A percentile compares a stretch with the other conserved stretches of the same genome.
Conservation (phyloP, 2,113 vertebrate species). For the Nesoenas mayeri region DNA sequence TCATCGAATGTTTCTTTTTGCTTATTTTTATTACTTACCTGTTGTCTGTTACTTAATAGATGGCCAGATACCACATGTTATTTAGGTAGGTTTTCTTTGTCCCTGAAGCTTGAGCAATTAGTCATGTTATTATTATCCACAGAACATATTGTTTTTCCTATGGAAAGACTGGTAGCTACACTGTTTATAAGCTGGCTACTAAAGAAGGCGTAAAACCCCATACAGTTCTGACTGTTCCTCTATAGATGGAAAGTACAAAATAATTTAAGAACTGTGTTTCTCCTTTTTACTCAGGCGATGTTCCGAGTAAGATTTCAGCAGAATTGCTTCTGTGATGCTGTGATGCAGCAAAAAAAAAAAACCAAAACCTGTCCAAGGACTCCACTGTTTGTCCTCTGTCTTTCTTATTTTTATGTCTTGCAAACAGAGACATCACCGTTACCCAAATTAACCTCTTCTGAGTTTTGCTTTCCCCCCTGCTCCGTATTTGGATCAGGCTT, state of each 20-base stretch:
- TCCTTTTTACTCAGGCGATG: constrained; percentile 67
- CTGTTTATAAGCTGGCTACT: constrained; percentile 57
- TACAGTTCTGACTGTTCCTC: constrained; percentile 70
- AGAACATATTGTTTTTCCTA: constrained; percentile 47
- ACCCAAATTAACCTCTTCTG: constrained; percentile 47
- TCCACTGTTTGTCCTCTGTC: neutral
- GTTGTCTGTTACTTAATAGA: neutral
- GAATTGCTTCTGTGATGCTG: constrained; percentile 40
- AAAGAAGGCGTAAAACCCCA: constrained; percentile 64
- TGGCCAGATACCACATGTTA: neutral
- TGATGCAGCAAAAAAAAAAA: constrained; percentile 16
- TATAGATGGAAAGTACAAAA: constrained; percentile 69
- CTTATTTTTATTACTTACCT: neutral
- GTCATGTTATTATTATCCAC: constrained; percentile 32
- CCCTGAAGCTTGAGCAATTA: neutral
- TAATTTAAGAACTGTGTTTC: constrained; percentile 69
- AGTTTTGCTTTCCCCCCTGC: neutral
- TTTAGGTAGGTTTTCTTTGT: neutral
- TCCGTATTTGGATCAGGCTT: neutral
- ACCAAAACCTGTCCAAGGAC: neutral
- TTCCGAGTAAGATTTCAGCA: constrained; percentile 67
- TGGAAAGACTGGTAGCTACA: constrained; percentile 49
- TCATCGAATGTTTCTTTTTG: neutral
- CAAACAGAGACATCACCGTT: neutral
- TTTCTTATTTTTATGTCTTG: neutral